Evolutionary conservation across 2,113 vertebrate genomes (phyloP).

Genomic region (Notarius quadriscutis): DNA sequence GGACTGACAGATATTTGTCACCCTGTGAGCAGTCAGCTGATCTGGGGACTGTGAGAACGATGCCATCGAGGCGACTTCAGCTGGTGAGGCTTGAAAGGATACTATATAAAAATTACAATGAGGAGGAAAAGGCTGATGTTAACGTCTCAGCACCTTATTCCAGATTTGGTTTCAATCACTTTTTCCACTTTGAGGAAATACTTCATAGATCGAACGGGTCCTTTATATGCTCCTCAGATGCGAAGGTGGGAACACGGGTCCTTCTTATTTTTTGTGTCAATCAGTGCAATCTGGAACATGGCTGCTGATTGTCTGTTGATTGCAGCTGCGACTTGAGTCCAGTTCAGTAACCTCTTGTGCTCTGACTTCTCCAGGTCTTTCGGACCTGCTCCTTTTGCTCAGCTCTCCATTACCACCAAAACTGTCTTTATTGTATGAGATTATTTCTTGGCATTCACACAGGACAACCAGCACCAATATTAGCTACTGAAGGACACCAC

Average conservation of each 20-base stretch:
- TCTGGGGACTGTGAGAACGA: neutral
- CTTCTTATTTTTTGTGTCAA: neutral
- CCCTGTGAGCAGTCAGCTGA: neutral
- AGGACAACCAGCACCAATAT: neutral
- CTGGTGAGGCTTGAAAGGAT: neutral
- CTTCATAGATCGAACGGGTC: neutral
- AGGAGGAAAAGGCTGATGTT: neutral
- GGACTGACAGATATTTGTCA: neutral
- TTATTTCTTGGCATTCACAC: neutral
- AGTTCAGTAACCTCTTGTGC: neutral
- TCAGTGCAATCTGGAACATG: neutral
- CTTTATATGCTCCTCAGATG: neutral
- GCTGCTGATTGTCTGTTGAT: neutral
- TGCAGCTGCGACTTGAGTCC: neutral
- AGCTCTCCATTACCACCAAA: neutral
- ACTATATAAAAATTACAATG: neutral
- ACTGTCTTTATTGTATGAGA: neutral
- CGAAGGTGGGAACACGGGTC: neutral
- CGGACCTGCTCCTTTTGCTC: neutral
- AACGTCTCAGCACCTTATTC: neutral
- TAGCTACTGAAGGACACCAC: neutral
- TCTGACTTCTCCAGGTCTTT: neutral
- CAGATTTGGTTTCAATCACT: neutral
- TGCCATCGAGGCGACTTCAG: neutral
- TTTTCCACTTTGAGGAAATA: neutral